Evolutionary conservation across 2,113 vertebrate genomes (phyloP), one percentile per base, ranked within the genome.

Genomic region (Agapornis roseicollis): DNA sequence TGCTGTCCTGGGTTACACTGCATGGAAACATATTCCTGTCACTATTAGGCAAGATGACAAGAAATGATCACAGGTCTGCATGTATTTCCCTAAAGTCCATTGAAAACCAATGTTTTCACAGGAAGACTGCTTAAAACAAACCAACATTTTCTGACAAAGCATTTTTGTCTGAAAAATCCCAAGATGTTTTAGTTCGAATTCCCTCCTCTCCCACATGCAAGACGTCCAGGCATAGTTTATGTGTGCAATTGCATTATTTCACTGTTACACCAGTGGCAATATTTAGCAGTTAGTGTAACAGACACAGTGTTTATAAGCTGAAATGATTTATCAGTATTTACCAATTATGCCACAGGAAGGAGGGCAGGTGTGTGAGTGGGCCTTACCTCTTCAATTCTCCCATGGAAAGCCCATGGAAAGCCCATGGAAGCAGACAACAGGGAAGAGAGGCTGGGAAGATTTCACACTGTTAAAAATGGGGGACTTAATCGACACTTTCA

Each of bases 231-330:
- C 65, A 90, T 90, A 93, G 94, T 90, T 90, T 94, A 91, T 25
- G 20, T 72, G 73, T 90, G 72, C 89, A 95, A 95, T 93, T 94
- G 94, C 89, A 97, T 96, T 97, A 96, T 96, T 97, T 91, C 29
- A 20, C 73, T 70, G 58, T 74, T 56, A 56, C 55, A 93, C 90
- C 58, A 77, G 73, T 15, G 91, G 80, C 77, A 88, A 74, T 91
- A 94, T 80, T 90, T 90, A 92, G 82, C 35, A 80, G 70, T 52
- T 76, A 50, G 58, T 87, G 58, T 66, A 49, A 23, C 56, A 82
- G 44, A 77, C 15, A 88, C 31, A 19, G 46, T 11, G 55, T 31
- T 78, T 47, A 74, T 80, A 78, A 90, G 27, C 52, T 81, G 52
- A 47, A 85, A 73, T 6, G 14, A 49, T 87, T 81, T 69, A 77